phyloP scores from a whole-genome alignment of 2,113 vertebrate species.

The Eulemur rufifrons region DNA sequence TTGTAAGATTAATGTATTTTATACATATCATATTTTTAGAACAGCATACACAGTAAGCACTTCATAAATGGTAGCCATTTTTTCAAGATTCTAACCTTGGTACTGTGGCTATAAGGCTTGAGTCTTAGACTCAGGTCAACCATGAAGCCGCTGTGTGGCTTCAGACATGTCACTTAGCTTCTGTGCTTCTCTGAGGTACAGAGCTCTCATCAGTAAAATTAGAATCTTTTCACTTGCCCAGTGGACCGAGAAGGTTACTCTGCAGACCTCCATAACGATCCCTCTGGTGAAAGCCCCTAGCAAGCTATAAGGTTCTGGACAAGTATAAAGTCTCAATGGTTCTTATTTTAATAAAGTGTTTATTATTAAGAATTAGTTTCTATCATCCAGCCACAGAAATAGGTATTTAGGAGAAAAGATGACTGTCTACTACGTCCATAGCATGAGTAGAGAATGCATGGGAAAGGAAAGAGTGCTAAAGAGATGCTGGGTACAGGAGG shows the following conservation, averaged over 20 bases:
- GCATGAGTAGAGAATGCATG: not conserved
- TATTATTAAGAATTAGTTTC: not conserved
- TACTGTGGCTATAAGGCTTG: not conserved
- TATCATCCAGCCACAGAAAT: not conserved
- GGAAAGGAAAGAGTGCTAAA: not conserved
- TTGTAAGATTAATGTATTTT: not conserved
- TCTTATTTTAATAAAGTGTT: not conserved
- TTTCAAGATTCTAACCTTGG: not conserved
- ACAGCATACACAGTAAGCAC: not conserved
- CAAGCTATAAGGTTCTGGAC: not conserved
- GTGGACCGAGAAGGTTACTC: not conserved
- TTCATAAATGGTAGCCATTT: not conserved
- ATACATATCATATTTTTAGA: not conserved
- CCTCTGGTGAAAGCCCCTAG: not conserved
- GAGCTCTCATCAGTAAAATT: not conserved
- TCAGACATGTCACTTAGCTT: not conserved
- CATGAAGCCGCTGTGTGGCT: not conserved
- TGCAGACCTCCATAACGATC: not conserved
- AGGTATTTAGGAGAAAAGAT: not conserved
- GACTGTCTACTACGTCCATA: too few relatives aligned
- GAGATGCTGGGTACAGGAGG: not conserved
- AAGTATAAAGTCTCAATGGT: not conserved
- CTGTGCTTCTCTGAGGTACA: not conserved
- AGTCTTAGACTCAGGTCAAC: not conserved
- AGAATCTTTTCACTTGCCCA: not conserved